phyloP scores from a whole-genome alignment of 2,797 vertebrate species.

The Liasis olivaceus region DNA sequence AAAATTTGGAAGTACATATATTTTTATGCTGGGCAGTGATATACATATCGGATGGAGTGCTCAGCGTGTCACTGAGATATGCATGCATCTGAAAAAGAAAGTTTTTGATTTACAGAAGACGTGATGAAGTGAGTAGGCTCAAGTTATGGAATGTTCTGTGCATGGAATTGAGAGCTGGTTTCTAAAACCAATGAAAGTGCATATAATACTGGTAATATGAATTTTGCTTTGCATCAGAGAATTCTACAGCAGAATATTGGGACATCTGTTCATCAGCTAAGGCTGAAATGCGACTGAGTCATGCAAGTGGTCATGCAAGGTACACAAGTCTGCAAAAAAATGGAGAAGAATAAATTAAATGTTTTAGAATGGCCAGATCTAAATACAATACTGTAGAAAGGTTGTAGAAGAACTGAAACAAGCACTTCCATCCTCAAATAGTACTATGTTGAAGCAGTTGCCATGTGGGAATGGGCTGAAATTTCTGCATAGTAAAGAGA shows the following conservation, averaged over 20 bases:
- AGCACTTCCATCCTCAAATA: not conserved
- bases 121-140: too few relatives aligned
- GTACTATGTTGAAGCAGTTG: not conserved
- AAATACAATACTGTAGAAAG: not conserved
- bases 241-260: not conserved
- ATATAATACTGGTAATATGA: not conserved
- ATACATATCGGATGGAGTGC: too few relatives aligned
- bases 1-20: too few relatives aligned
- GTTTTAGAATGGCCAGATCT: not conserved
- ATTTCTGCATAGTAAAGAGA: not conserved
- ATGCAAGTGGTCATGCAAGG: not conserved
- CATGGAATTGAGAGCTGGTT: too few relatives aligned
- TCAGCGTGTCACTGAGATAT: too few relatives aligned
- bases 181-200: not conserved
- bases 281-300: not conserved
- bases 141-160: too few relatives aligned
- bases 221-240: not conserved
- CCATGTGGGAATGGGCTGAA: not conserved
- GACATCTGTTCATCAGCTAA: not conserved
- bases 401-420: not conserved
- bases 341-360: not conserved
- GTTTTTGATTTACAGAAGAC: too few relatives aligned
- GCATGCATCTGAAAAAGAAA: too few relatives aligned
- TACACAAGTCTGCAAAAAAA: not conserved
- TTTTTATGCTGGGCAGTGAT: too few relatives aligned